Conservation (phyloP, 1,140 invertebrate genomes). For the Leptinotarsa texana region DNA sequence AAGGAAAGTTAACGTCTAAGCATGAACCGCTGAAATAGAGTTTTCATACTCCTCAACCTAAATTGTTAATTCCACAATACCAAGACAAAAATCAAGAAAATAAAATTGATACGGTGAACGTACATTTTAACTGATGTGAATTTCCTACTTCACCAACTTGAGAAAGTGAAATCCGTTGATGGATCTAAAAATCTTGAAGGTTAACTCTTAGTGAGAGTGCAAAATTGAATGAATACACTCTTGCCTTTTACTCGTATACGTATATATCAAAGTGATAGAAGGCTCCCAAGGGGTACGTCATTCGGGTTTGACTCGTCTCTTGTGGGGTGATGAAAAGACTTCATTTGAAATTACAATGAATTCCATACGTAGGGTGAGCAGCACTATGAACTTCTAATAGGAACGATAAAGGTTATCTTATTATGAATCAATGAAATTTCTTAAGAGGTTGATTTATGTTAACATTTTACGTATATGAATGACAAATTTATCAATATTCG, state of each 20-base stretch:
- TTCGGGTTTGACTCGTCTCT: neutral
- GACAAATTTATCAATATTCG: too few species aligned
- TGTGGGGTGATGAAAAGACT: slow-evolving; percentile 7
- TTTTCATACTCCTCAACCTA: too few species aligned
- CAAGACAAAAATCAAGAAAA: too few species aligned
- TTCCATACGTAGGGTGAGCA: neutral
- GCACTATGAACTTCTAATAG: neutral
- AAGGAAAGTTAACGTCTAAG: too few species aligned
- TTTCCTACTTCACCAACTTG: too few species aligned
- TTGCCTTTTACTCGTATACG: neutral
- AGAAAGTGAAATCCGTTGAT: too few species aligned
- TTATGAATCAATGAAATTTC: neutral
- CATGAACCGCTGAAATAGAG: too few species aligned
- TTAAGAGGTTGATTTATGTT: neutral
- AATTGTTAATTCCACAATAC: too few species aligned
- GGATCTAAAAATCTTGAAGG: neutral
- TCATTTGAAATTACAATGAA: slow-evolving; percentile 3
- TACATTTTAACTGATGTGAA: too few species aligned
- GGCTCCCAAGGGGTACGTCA: neutral
- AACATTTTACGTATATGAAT: too few species aligned
- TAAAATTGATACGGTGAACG: too few species aligned
- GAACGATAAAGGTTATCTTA: neutral
- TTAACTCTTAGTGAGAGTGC: neutral
- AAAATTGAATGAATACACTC: neutral
- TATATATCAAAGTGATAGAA: slow-evolving; percentile 6